Evolutionary conservation across 2,888 invertebrate genomes (phyloP), one percentile per base, ranked within the genome.

Genomic region (Idaea straminata): DNA sequence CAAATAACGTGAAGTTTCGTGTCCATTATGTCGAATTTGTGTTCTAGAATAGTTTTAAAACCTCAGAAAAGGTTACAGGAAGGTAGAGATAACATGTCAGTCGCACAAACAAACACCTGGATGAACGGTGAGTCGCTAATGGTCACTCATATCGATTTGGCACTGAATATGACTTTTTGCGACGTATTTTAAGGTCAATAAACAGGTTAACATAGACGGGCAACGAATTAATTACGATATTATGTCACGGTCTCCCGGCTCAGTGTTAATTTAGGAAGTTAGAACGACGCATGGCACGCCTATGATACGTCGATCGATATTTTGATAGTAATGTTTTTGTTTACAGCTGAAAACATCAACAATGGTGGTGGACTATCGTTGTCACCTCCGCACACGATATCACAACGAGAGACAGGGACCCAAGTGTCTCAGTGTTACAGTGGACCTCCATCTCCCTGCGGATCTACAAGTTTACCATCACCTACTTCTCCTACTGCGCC

Each of bases 81-180:
- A 83, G 94, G 94, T 80, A 85, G 96, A 83, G 96, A 96, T 72
- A 88, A 82, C 83, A 95, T 97, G 94, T 94, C 96, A 72, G 96
- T 96, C 77, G 95, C 96, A 64, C 97, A 97, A 93, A 96, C 96
- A 59, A 96, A 96, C 87, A 95, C 96, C 81, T 97, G 97, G 97
- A 96, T 96, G 94, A 96, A 97, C 88, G 97, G 97, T 97, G 94
- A 96, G 95, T 79, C 47, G 47, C 5, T 78, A 72, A 75, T 78
- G 15, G 59, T 77, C 75, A 79, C 81, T 84, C 84, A 83, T 85
- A 84, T 86, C 84, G 85, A 85, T 84, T 81, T 80, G 77, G 34
- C 61, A 62, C 58, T 57, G 59, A 59, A 66, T 25, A 15, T 60
- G 60, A 25, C 25, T 62, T 68, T 70, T 67, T 62, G 62, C 63